These are phyloP conservation scores for Megaceryle maxima DNA, from an alignment of 2,113 vertebrate genomes.

Conservation along the genomic window DNA sequence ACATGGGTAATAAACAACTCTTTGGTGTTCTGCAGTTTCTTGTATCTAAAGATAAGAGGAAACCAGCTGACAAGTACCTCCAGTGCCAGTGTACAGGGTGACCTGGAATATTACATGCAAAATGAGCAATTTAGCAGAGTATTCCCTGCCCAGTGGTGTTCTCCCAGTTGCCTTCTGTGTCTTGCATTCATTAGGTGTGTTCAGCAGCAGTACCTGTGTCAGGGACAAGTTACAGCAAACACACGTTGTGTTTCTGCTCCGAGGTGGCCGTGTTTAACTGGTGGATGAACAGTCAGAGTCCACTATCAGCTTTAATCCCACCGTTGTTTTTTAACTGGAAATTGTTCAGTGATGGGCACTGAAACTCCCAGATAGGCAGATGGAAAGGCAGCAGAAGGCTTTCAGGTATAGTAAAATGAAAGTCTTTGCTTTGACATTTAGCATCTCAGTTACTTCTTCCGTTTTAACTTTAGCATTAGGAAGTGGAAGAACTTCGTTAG, in stretches of 20 bases:
- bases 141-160: neutral
- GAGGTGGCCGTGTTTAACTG: neutral
- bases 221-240: neutral
- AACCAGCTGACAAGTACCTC: neutral
- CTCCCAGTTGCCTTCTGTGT: neutral
- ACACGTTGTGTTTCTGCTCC: neutral
- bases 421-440: neutral
- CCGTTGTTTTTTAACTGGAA: neutral
- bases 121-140: neutral
- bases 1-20: rapidly evolving
- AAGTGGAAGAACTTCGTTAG: neutral
- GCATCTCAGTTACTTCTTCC: neutral
- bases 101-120: neutral
- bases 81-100: neutral
- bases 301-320: neutral
- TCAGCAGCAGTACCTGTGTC: neutral
- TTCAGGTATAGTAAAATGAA: neutral
- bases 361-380: neutral
- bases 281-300: neutral
- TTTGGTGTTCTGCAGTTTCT: neutral
- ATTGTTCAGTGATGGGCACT: neutral
- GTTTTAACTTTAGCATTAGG: neutral
- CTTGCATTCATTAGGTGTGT: neutral
- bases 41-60: neutral
- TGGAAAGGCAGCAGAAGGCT: neutral